Evolutionary conservation across 2,888 invertebrate species (phyloP), one percentile per base, ranked within the genome.

Genomic region (Macaria liturata): DNA sequence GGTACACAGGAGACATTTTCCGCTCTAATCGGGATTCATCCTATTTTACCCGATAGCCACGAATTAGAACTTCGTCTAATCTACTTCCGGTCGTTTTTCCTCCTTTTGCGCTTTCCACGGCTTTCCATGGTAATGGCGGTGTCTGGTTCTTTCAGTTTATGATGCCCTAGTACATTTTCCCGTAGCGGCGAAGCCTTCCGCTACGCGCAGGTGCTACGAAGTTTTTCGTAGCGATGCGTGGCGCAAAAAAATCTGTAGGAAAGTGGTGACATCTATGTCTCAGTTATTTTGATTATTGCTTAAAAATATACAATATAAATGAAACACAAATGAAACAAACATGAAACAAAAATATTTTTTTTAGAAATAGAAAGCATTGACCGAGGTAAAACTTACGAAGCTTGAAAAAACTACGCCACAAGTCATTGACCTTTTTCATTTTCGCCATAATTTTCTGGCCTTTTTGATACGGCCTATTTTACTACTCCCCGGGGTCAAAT

Each of bases 11-110:
- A 88, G 89, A 88, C 80, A 89, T 91, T 91, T 91, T 91, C 90
- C 90, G 90, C 90, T 91, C 89, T 91, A 91, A 91, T 91, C 91
- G 88, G 88, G 88, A 85, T 90, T 89, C 88, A 82, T 79, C 84
- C 84, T 82, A 81, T 84, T 81, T 50, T 80, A 79, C 71, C 76
- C 72, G 67, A 71, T 78, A 80, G 80, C 74, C 73, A 73, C 68
- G 80, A 81, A 81, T 88, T 87, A 86, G 86, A 84, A 83, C 81
- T 76, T 78, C 71, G 67, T 83, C 8, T 81, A 20, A 81, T 83
- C 78, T 62, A 53, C 57, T 64, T 59, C 64, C 62, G 62, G n/a
- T n/a, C 4, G 9, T n/a, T 61, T 62, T 53, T 46, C 56, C 54
- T 43, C 8, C n/a, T 42, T 58, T 57, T 56, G 49, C 61, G 60